Evolutionary conservation across 2,888 invertebrate species (phyloP).

Genomic region (Torymus auratus): DNA sequence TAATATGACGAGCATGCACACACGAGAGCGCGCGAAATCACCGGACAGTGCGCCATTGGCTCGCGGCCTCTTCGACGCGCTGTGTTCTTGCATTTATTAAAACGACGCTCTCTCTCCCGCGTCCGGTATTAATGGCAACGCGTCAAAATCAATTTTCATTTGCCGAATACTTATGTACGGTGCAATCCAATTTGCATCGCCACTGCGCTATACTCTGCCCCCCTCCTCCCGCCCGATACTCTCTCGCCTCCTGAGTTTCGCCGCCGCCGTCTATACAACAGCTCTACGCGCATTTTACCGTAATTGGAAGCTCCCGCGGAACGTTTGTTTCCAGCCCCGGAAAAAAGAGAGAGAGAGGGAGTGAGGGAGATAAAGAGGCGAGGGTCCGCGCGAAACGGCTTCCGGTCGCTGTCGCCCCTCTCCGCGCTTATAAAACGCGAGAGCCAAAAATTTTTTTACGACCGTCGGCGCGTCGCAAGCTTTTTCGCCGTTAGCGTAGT

Average conservation of each 20-base stretch:
- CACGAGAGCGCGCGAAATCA: too few relatives aligned
- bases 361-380: conserved; percentile 55
- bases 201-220: conserved; percentile 52
- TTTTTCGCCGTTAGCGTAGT: conserved; percentile 36
- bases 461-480: conserved; percentile 46
- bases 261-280: conserved; percentile 43
- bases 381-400: conserved; percentile 41
- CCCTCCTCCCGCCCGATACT: conserved; percentile 2
- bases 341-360: conserved; percentile 51
- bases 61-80: conserved; percentile 33
- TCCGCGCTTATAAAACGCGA: conserved; percentile 45
- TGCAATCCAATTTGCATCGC: conserved; percentile 73
- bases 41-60: neutral
- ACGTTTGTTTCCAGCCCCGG: conserved; percentile 67
- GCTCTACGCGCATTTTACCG: conserved; percentile 68
- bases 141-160: conserved; percentile 76
- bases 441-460: conserved; percentile 60
- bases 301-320: conserved; percentile 70
- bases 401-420: conserved; percentile 15
- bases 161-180: conserved; percentile 74
- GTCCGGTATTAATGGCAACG: conserved; percentile 72
- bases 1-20: conserved; percentile 71
- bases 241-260: conserved; percentile 8
- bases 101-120: conserved; percentile 67
- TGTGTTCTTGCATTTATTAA: conserved; percentile 73